Percentiles rank a stretch among this genome's conserved stretches.
Conservation (phyloP, 2,113 vertebrate genomes). For the Azemiops feae region DNA sequence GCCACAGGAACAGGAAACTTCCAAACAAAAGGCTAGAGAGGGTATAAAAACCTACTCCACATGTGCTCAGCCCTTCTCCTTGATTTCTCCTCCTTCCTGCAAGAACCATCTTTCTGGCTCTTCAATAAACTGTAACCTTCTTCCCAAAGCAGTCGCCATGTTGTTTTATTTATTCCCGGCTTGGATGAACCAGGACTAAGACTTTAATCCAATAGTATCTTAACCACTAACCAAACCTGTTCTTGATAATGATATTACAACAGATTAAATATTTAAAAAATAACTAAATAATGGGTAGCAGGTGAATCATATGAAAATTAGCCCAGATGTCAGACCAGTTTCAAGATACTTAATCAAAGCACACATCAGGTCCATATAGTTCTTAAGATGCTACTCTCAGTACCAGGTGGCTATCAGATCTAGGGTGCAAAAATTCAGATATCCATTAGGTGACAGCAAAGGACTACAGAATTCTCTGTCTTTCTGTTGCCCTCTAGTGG, state of each 20-base stretch:
- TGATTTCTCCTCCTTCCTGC: too few relatives aligned
- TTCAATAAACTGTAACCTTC: too few relatives aligned
- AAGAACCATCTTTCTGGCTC: too few relatives aligned
- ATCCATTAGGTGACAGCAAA: not conserved
- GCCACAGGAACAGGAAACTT: too few relatives aligned
- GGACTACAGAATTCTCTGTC: not conserved
- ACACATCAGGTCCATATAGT: not conserved
- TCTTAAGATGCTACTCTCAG: not conserved
- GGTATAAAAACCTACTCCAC: too few relatives aligned
- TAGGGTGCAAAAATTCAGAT: not conserved
- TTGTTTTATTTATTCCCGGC: too few relatives aligned
- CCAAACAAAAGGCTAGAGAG: too few relatives aligned
- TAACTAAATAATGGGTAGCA: not conserved
- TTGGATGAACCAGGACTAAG: too few relatives aligned
- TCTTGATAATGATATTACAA: not conserved
- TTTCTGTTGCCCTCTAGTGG: not conserved
- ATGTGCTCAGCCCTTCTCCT: too few relatives aligned
- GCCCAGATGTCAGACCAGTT: not conserved
- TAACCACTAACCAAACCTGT: not conserved
- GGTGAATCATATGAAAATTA: not conserved
- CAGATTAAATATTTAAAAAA: not conserved
- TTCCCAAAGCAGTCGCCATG: too few relatives aligned
- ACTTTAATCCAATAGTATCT: too few relatives aligned
- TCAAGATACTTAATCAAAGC: not conserved
- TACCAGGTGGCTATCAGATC: not conserved